Conservation (phyloP, 2,797 vertebrate species). For the Myiotriccus ornatus region DNA sequence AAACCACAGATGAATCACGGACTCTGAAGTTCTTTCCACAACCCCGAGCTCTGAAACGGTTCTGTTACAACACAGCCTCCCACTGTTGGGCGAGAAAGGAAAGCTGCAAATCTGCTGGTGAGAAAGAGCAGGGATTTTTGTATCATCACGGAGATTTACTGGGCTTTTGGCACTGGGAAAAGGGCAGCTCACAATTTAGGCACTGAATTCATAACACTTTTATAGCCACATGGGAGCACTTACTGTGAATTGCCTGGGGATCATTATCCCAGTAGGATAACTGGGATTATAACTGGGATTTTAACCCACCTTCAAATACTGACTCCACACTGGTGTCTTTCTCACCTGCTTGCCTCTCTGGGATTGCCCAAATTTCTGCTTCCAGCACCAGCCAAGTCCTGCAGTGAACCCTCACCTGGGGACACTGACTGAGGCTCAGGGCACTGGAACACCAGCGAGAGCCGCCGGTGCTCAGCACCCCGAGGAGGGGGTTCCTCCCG, state of each 20-base stretch:
- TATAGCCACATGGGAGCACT: not conserved
- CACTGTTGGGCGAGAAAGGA: not conserved
- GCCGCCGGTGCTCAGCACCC: slow-evolving; percentile 6
- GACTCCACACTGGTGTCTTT: not conserved
- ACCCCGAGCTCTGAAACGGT: not conserved
- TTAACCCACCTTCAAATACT: not conserved
- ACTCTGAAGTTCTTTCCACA: not conserved
- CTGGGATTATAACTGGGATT: not conserved
- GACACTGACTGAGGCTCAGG: not conserved
- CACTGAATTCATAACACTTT: not conserved
- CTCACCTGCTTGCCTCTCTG: slow-evolving; percentile 20
- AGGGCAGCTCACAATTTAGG: not conserved
- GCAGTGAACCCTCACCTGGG: not conserved
- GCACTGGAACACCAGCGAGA: not conserved
- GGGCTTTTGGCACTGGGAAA: not conserved
- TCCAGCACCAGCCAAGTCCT: not conserved
- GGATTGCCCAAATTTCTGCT: not conserved
- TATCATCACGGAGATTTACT: not conserved
- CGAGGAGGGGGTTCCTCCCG: not conserved
- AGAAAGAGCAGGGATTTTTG: not conserved
- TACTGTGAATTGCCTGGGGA: too few species aligned
- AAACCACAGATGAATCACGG: slow-evolving; percentile 8
- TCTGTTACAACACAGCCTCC: not conserved
- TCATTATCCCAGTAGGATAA: not conserved
- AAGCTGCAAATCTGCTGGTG: not conserved